Conservation (phyloP, 2,888 invertebrate species). For the Eumerus sabulonum region DNA sequence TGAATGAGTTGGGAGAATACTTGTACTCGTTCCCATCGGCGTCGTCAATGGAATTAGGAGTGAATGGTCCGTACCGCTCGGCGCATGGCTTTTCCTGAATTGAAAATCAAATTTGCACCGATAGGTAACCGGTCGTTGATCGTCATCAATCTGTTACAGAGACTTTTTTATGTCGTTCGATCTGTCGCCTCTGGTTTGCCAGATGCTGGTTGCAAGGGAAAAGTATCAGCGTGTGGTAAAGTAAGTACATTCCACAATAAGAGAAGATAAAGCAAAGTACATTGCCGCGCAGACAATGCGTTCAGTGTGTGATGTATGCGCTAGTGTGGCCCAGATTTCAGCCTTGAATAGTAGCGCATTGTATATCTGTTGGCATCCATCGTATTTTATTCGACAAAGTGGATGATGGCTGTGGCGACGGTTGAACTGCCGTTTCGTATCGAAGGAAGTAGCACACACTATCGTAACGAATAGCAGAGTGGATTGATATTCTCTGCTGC, state of each 20-base stretch:
- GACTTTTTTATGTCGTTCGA: slow-evolving; percentile 10
- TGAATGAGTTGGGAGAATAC: neutral
- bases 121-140: slow-evolving; percentile 7
- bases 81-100: slow-evolving; percentile 11
- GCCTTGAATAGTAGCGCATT: slow-evolving; percentile 58
- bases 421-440: slow-evolving; percentile 25
- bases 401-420: slow-evolving; percentile 22
- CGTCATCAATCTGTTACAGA: slow-evolving; percentile 38
- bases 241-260: too few species aligned
- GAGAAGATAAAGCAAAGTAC: neutral
- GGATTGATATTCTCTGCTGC: slow-evolving; percentile 52
- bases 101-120: slow-evolving; percentile 37
- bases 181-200: too few species aligned
- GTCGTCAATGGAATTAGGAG: too few species aligned
- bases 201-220: slow-evolving; percentile 41
- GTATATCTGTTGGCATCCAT: slow-evolving; percentile 48
- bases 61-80: too few species aligned
- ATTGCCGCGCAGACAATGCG: slow-evolving; percentile 7
- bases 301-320: slow-evolving; percentile 48
- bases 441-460: slow-evolving; percentile 60
- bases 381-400: slow-evolving; percentile 51
- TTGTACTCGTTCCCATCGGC: too few species aligned
- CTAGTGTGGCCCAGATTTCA: slow-evolving; percentile 58
- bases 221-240: slow-evolving; percentile 28
- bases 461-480: slow-evolving; percentile 33